Percentiles rank a stretch among this genome's conserved stretches.
phyloP scores from a whole-genome alignment of 2,797 vertebrate genomes.

The Sebastes alutus region DNA sequence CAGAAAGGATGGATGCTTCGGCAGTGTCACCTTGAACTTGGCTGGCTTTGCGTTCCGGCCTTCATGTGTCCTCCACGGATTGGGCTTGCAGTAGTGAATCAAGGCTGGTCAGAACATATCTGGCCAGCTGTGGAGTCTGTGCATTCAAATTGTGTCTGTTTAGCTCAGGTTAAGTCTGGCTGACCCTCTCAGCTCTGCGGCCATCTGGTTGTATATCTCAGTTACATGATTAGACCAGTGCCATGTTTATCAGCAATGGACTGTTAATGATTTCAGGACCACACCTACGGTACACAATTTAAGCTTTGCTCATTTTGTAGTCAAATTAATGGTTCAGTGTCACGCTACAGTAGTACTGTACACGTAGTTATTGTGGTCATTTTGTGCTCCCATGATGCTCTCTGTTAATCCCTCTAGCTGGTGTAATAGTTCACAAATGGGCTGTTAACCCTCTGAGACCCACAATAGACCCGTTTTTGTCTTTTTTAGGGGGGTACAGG shows the following conservation, averaged over 20 bases:
- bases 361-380: background rate
- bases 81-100: background rate
- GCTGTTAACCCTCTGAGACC: background rate
- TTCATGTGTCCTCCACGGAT: background rate
- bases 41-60: background rate
- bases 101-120: background rate
- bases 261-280: background rate
- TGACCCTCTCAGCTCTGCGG: background rate
- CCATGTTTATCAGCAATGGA: background rate
- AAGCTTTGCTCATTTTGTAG: background rate
- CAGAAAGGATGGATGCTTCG: background rate
- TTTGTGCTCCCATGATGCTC: background rate
- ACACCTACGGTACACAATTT: no score
- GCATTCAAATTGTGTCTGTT: background rate
- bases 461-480: no score
- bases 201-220: background rate
- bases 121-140: background rate
- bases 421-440: background rate
- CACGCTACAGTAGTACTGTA: background rate
- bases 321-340: background rate
- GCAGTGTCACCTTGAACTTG: slow-evolving; percentile 17
- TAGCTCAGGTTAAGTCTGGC: background rate
- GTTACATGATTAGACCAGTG: background rate
- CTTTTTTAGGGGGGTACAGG: no score
- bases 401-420: background rate